phyloP scores from a whole-genome alignment of 2,888 invertebrate species.

The Drosophila monieri region DNA sequence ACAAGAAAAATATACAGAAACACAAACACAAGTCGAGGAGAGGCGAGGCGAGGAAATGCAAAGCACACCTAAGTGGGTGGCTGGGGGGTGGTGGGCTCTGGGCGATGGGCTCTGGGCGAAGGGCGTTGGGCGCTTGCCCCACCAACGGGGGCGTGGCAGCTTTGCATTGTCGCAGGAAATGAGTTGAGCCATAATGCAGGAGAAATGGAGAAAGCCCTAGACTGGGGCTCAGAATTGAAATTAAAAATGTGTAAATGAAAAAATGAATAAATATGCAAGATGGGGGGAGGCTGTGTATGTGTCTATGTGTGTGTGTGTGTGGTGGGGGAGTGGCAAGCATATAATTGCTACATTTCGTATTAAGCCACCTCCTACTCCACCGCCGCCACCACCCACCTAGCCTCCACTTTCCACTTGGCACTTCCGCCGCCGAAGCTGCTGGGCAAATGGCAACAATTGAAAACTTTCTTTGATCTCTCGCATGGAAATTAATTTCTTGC shows the following conservation, averaged over 20 bases:
- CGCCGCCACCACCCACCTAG: constrained; percentile 7
- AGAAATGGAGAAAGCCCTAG: constrained; percentile 27
- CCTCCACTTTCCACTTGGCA: constrained; percentile 4
- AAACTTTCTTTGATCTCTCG: constrained; percentile 75
- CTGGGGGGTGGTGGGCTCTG: neutral
- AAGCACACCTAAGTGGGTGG: constrained; percentile 63
- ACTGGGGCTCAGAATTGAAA: constrained; percentile 70
- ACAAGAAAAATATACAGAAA: constrained; percentile 3
- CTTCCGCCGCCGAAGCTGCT: constrained; percentile 51
- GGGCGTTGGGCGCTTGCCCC: too few species aligned
- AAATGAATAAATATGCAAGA: constrained; percentile 73
- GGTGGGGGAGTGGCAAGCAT: constrained; percentile 26
- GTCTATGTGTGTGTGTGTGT: neutral
- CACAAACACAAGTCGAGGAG: constrained; percentile 50
- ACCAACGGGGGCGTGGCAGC: constrained; percentile 34
- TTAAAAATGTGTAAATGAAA: constrained; percentile 78
- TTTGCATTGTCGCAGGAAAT: constrained; percentile 60
- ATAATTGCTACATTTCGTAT: constrained; percentile 77
- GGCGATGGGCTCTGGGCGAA: constrained; percentile 4
- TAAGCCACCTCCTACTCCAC: constrained; percentile 68
- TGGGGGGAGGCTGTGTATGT: neutral
- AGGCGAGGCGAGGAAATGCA: constrained; percentile 74
- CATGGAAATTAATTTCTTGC: constrained; percentile 73
- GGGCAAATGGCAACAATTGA: constrained; percentile 79
- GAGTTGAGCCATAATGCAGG: constrained; percentile 46